phyloP scores from a whole-genome alignment of 2,113 vertebrate species.

The Python bivittatus region DNA sequence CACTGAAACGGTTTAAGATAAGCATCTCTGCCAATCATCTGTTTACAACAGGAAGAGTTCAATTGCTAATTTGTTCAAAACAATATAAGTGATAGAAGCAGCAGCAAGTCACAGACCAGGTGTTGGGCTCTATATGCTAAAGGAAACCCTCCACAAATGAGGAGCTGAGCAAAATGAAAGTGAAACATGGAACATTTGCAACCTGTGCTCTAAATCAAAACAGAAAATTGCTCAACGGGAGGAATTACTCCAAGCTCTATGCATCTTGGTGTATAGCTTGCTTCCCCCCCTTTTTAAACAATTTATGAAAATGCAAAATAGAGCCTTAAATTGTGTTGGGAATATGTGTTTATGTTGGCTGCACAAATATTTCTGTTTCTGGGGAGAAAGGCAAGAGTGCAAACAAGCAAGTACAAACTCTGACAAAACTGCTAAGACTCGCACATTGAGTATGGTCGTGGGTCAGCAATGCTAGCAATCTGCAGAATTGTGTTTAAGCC shows the following conservation, averaged over 20 bases:
- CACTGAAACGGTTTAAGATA: background rate
- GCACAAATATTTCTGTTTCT: background rate
- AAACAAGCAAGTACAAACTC: background rate
- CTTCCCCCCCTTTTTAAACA: background rate
- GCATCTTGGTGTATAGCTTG: background rate
- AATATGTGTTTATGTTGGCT: background rate
- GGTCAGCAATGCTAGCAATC: background rate
- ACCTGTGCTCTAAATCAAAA: background rate
- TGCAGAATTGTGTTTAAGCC: background rate
- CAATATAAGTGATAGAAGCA: background rate
- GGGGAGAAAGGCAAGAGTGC: background rate
- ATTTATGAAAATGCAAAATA: background rate
- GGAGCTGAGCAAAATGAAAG: background rate
- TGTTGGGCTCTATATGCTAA: background rate
- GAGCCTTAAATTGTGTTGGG: background rate
- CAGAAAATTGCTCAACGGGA: background rate
- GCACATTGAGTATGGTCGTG: background rate
- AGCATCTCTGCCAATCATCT: background rate
- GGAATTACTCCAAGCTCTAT: background rate
- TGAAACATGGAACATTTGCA: background rate
- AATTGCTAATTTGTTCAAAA: background rate
- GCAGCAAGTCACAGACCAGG: background rate
- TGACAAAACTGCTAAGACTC: background rate
- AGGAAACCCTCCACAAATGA: background rate
- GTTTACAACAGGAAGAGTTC: background rate